Evolutionary conservation across 2,797 vertebrate species (phyloP), one percentile per base, ranked within the genome.

Genomic region (Ataeniobius toweri): DNA sequence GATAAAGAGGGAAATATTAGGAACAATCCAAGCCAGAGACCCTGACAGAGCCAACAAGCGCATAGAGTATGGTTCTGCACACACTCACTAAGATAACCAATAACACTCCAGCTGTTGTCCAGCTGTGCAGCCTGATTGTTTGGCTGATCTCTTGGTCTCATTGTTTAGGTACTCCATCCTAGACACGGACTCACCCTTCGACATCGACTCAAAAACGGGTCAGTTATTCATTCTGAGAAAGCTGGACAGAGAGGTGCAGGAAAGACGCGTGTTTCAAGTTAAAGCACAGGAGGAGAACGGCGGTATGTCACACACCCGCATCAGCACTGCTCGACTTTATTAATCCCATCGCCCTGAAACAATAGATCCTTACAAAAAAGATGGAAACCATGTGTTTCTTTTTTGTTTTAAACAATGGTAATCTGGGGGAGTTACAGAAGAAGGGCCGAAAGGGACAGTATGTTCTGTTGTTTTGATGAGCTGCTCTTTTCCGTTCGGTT

Each of bases 1-100:
- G 0, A 58, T 44, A 13, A 81, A 87, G 24, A 92, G n/a, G 75
- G 92, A 92, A 77, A 91, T 92, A 72, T 88, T 98, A 0, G 98
- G 96, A 14, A 86, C 41, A 0, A 92, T 99, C 77, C 77, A 58
- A 22, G 98, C 98, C 71, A 88, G 1, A 0, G 98, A 99, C 73
- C 97, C 97, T 0, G 98, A 99, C 0, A 86, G 50, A 22, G 88
- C 91, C 7, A 93, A 84, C 70, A 93, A 92, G 59, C 88, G 24
- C 75, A 96, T 99, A 73, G 87, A 94, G 98, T 99, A 94, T 71
- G 12, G 46, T 0, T 5, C 51, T 56, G 55, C 14, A 36, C 28
- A 12, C 20, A 53, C 6, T 0, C 63, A 18, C 26, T 9, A 18
- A 36, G 39, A 63, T 13, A 56, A 31, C 36, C 26, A 71, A 50